A percentile compares a stretch with the other conserved stretches of the same genome.
These are phyloP conservation scores for Hippocampus guttulatus DNA, from an alignment of 2,113 vertebrate genomes.

Conservation along the genomic window DNA sequence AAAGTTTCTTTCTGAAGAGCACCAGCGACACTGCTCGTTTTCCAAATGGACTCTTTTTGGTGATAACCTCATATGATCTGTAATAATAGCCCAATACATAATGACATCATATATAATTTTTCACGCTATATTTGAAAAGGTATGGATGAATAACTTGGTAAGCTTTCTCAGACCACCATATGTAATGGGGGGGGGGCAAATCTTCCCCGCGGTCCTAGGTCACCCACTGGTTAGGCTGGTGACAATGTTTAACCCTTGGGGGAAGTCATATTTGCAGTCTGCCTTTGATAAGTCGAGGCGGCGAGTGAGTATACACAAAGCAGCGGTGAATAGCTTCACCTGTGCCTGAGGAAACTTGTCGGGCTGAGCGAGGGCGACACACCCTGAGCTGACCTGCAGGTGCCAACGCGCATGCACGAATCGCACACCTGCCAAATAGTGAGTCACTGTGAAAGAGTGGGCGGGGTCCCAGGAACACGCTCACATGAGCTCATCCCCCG, in stretches of 20 bases:
- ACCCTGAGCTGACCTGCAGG: neutral
- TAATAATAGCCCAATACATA: neutral
- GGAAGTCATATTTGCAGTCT: neutral
- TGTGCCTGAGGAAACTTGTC: constrained; percentile 4
- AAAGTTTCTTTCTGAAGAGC: too few species aligned
- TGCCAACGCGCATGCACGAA: neutral
- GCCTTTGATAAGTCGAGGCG: neutral
- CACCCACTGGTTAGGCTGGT: neutral
- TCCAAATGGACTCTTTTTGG: neutral
- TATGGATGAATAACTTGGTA: neutral
- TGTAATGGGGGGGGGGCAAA: neutral
- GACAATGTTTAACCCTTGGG: neutral
- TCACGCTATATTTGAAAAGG: neutral
- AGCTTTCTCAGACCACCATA: neutral
- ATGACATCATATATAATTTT: neutral
- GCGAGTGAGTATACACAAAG: neutral
- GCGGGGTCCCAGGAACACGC: neutral
- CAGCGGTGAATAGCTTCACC: neutral
- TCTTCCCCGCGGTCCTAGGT: neutral
- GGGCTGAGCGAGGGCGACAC: neutral
- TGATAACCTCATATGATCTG: neutral
- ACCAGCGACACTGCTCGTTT: neutral
- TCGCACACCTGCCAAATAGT: neutral
- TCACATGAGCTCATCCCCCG: neutral
- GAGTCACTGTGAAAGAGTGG: neutral